Base-by-base conservation (phyloP, 1,140 invertebrate genomes). In the Mya arenaria region DNA sequence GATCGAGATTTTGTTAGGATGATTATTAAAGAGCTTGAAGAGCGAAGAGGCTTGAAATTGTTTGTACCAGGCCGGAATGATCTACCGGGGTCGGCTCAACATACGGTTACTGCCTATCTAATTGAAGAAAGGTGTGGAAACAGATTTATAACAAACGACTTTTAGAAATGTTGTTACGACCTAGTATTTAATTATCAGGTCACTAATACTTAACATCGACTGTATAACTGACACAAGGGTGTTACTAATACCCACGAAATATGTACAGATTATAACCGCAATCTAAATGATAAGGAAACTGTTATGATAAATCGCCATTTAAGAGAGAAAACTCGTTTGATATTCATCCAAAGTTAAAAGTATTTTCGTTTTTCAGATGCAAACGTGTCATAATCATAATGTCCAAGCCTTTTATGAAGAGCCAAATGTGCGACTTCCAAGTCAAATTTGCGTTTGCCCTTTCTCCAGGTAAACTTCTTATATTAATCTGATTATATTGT, bases 401-500 rank as follows among this genome's bases (percentile, higher is more conserved):
- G 56, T 91, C 91, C 19, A 89, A 88, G 5, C 84, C 89, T 19
- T 93, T 90, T 68, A 71, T 91, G 19, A 69, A 88, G 37, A 92
- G 90, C 69, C 75, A 82, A 13, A 89, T 90, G 19, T 93, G 92
- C 87, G 89, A 92, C 66, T 93, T 92, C 75, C 92, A 93, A 81
- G 86, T 89, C 15, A 89, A 89, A 28, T 93, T 92, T 89, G 92
- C 93, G 19, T 88, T 89, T 68, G 83, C 88, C 25, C 58, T 92
- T 13, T 85, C 89, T 25, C 91, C 91, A 84, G 89, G 91, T 92
- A 85, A n/a, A 52, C 48, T n/a, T 52, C n/a, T n/a, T n/a, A n/a
- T n/a, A n/a, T n/a, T n/a, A n/a, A n/a, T n/a, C n/a, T n/a, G n/a
- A n/a, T n/a, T n/a, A n/a, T n/a, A n/a, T n/a, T n/a, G n/a, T n/a